Evolutionary conservation across 92 coral and sea anemone species (phyloP).

Genomic region (Plumapathes pennacea): DNA sequence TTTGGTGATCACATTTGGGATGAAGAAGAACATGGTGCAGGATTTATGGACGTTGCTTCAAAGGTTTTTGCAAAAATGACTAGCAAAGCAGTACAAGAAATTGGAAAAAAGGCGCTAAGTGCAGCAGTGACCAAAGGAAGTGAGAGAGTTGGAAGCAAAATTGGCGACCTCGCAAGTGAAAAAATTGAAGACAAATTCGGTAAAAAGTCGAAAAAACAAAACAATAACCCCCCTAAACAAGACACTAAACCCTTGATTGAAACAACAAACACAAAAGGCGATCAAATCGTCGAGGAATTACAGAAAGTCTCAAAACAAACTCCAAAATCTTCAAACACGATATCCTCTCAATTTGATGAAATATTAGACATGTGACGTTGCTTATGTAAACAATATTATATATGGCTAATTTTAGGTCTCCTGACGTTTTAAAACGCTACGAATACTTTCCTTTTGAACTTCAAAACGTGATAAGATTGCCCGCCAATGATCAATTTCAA

Average conservation of each 20-base stretch:
- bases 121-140: background rate
- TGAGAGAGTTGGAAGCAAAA: background rate
- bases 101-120: background rate
- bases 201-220: background rate
- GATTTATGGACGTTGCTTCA: too few species aligned
- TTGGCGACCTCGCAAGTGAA: background rate
- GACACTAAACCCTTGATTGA: background rate
- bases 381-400: too few species aligned
- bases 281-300: background rate
- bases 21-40: background rate
- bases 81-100: background rate
- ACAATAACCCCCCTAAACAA: background rate
- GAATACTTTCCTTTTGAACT: constrained; percentile 3
- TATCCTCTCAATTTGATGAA: background rate
- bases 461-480: background rate
- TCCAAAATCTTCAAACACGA: background rate
- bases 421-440: background rate
- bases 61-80: background rate
- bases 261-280: background rate
- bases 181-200: background rate
- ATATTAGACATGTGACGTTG: background rate
- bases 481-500: background rate
- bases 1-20: background rate
- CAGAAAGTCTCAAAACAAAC: background rate
- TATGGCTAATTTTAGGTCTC: background rate